Base-by-base conservation (phyloP, 2,113 vertebrate species). In the Cyanocitta stelleri region DNA sequence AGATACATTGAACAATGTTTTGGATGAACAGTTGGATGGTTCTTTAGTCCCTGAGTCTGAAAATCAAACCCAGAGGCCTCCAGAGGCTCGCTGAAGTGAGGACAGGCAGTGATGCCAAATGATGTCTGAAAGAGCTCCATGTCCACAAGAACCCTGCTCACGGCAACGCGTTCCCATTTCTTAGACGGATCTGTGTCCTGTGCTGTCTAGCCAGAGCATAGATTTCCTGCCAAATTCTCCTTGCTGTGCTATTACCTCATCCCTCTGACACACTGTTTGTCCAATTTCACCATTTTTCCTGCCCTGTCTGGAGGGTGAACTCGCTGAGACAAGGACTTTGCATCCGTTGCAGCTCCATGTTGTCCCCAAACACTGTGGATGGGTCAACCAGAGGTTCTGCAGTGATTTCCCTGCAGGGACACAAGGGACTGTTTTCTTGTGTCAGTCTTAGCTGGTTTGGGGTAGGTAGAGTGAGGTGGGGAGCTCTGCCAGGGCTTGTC, bases 211-310 rank as follows among this genome's bases (percentile, higher is more conserved):
- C 96, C 96, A 96, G 85, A 72, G 81, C 92, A 92, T 16, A 39
- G 90, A 86, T 89, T 92, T 88, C 88, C 96, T 96, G 96, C 95
- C 96, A 96, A 96, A 75, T 86, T 56, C 95, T 90, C 72, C 64
- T 92, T 49, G 79, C 73, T 90, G 82, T 92, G 95, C 92, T 96
- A 96, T 96, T 96, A 96, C 95, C 95, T 97, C 95, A 97, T 95
- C 90, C 68, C 79, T 96, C 88, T 23, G 66, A 94, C 79, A 89
- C 74, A 83, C 59, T 2, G 1, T 66, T 95, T 86, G 64, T 90
- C 83, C 93, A 81, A 64, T 81, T 61, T 46, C 68, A 92, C 90
- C 79, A 75, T 67, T 67, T 81, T 56, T 80, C 75, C 72, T 71
- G 51, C 56, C 59, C 71, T 61, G 54, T 94, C 90, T 93, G 75